phyloP scores from a whole-genome alignment of 2,797 vertebrate genomes.

The Aotus griseimembra region DNA sequence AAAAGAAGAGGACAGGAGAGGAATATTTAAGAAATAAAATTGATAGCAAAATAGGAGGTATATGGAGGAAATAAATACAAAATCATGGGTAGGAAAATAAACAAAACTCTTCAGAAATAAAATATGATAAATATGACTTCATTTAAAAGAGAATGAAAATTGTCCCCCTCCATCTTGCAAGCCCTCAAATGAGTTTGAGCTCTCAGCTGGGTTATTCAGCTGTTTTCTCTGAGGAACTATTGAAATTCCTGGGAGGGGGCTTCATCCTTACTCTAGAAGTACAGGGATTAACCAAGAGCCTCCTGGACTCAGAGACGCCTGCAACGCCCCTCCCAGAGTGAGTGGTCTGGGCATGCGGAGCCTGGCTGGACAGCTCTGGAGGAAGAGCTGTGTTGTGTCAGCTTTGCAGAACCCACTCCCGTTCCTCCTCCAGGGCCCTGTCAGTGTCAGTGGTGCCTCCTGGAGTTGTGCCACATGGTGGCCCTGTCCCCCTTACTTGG shows the following conservation, averaged over 20 bases:
- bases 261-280: background rate
- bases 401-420: background rate
- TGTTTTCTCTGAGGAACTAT: background rate
- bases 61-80: slow-evolving; percentile 25
- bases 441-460: background rate
- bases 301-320: background rate
- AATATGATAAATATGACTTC: slow-evolving; percentile 25
- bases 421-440: background rate
- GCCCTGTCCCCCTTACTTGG: background rate
- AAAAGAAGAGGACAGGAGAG: background rate
- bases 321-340: background rate
- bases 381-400: background rate
- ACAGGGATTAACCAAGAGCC: background rate
- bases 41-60: slow-evolving; percentile 25
- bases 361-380: background rate
- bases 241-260: background rate
- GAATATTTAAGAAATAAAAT: slow-evolving; percentile 41
- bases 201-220: background rate
- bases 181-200: background rate
- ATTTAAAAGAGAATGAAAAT: background rate
- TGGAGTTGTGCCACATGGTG: background rate
- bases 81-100: background rate
- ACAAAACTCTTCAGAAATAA: slow-evolving; percentile 31
- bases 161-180: background rate
- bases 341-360: no score